These are phyloP conservation scores for Glossophaga mutica DNA, from an alignment of 2,797 vertebrate genomes.

Conservation along the genomic window DNA sequence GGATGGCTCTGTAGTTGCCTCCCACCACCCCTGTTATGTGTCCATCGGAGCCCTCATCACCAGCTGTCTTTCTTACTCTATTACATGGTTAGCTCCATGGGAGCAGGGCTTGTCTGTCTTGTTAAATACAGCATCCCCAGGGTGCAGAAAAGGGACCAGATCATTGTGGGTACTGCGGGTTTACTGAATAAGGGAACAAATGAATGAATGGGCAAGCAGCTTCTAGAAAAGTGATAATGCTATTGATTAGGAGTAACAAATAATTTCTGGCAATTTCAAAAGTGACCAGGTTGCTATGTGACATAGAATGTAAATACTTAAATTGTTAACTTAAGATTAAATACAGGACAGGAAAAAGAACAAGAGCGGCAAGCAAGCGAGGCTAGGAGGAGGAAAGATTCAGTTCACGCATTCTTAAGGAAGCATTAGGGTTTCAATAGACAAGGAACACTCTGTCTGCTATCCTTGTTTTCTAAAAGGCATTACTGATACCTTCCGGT, in stretches of 20 bases:
- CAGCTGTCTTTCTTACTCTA: too few relatives aligned
- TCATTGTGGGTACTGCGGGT: not conserved
- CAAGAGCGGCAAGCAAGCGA: not conserved
- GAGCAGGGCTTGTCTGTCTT: not conserved
- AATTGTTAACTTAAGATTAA: not conserved
- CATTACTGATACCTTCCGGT: not conserved
- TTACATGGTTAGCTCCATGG: accelerated
- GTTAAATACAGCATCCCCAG: not conserved
- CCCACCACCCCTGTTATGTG: too few relatives aligned
- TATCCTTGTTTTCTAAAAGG: not conserved
- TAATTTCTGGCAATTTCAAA: not conserved
- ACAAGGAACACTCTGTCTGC: not conserved
- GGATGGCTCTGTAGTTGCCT: not conserved
- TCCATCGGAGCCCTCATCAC: too few relatives aligned
- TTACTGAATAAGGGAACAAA: not conserved
- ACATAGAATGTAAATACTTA: not conserved
- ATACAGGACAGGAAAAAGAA: not conserved
- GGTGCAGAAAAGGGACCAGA: not conserved
- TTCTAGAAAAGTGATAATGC: not conserved
- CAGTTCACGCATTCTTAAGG: not conserved
- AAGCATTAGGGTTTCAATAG: not conserved
- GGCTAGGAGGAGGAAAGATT: not conserved
- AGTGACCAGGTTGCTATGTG: not conserved
- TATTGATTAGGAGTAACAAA: not conserved
- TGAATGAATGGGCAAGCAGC: not conserved